phyloP scores from a whole-genome alignment of 1,140 invertebrate genomes.

The Ips nitidus region DNA sequence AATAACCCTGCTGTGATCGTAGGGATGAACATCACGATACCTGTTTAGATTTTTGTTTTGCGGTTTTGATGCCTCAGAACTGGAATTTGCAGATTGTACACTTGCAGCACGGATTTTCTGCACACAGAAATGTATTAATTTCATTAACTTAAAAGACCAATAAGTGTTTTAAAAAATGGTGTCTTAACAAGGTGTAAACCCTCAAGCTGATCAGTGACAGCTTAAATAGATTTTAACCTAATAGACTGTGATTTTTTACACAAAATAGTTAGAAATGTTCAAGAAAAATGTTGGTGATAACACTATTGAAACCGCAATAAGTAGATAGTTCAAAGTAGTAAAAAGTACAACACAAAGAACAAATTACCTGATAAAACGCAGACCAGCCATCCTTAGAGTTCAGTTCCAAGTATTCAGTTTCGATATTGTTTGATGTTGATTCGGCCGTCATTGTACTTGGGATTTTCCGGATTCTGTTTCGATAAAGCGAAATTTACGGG shows the following conservation, averaged over 20 bases:
- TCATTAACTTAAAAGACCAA: neutral
- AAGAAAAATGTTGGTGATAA: too few species aligned
- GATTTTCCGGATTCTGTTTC: too few species aligned
- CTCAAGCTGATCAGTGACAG: neutral
- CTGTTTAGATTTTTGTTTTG: constrained; percentile 83
- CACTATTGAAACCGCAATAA: too few species aligned
- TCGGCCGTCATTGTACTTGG: constrained; percentile 44
- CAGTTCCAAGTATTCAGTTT: constrained; percentile 68
- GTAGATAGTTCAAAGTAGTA: too few species aligned
- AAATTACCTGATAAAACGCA: constrained; percentile 65
- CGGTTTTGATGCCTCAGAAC: constrained; percentile 74
- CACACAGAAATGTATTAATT: constrained; percentile 1
- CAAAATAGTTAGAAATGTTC: too few species aligned
- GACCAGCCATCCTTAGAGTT: constrained; percentile 64
- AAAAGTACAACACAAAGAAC: neutral
- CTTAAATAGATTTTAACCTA: neutral
- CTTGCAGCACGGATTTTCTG: constrained; percentile 65
- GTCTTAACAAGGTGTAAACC: neutral
- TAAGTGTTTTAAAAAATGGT: neutral
- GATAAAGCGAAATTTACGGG: too few species aligned
- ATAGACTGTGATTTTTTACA: neutral
- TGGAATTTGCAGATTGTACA: constrained; percentile 65
- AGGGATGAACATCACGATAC: constrained; percentile 94
- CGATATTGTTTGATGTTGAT: constrained; percentile 57
- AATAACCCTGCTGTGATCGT: constrained; percentile 87